These are phyloP conservation scores for Leptatherina wallacei DNA, from an alignment of 2,797 vertebrate species.

Conservation along the genomic window DNA sequence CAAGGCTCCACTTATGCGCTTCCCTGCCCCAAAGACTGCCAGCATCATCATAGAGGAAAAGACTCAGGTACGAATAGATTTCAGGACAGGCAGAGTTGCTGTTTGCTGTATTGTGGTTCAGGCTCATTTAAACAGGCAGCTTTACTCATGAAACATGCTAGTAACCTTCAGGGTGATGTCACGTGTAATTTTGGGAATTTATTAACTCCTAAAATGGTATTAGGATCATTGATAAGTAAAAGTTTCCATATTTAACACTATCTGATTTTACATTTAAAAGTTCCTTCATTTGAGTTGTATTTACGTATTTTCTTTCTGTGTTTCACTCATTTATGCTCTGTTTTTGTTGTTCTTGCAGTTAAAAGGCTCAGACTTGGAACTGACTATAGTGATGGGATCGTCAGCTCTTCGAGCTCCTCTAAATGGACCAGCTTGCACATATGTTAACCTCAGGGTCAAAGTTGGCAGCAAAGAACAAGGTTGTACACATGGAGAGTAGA, in stretches of 20 bases:
- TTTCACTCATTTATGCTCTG: not conserved
- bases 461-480: slow-evolving; percentile 89
- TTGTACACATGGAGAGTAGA: slow-evolving; percentile 55
- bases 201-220: not conserved
- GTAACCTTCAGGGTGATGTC: not conserved
- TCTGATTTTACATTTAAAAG: not conserved
- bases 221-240: not conserved
- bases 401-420: slow-evolving; percentile 54
- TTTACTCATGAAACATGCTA: not conserved
- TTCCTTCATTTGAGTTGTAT: not conserved
- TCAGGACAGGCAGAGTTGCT: not conserved
- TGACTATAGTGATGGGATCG: slow-evolving; percentile 88
- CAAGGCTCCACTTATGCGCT: slow-evolving; percentile 90
- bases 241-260: not conserved
- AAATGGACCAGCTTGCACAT: slow-evolving; percentile 88
- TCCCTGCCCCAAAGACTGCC: slow-evolving; percentile 85
- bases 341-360: slow-evolving; percentile 79
- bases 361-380: slow-evolving; percentile 92
- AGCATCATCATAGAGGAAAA: slow-evolving; percentile 91
- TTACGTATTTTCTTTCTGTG: not conserved
- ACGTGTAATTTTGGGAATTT: not conserved
- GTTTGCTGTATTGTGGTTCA: not conserved
- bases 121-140: slow-evolving; percentile 4
- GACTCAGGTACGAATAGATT: slow-evolving; percentile 85
- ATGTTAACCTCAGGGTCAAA: slow-evolving; percentile 89